phyloP scores from a whole-genome alignment of 1,140 invertebrate genomes.

The Wasmannia auropunctata region DNA sequence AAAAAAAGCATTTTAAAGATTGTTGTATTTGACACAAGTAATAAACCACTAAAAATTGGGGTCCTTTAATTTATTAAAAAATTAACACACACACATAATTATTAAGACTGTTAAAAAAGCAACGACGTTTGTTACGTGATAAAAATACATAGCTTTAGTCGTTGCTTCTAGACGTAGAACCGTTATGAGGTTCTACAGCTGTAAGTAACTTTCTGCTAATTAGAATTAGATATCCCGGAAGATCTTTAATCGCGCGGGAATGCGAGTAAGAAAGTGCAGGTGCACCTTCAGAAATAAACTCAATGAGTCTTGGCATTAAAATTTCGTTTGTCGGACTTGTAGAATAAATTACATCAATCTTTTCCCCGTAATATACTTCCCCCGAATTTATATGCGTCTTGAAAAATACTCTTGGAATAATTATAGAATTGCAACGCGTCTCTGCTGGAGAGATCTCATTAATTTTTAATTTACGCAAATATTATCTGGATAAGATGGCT shows the following conservation, averaged over 20 bases:
- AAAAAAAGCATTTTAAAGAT: neutral
- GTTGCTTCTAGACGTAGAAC: neutral
- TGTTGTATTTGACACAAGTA: neutral
- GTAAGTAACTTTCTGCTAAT: conserved; percentile 12
- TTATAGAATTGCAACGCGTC: neutral
- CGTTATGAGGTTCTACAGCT: neutral
- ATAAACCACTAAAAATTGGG: neutral
- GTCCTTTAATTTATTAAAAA: neutral
- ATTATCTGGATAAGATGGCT: too few species aligned
- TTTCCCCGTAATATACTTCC: neutral
- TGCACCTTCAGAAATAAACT: neutral
- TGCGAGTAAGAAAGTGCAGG: neutral
- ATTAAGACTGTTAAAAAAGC: too few species aligned
- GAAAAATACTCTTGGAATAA: neutral
- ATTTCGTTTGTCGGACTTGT: neutral
- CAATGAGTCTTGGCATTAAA: neutral
- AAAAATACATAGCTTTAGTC: too few species aligned
- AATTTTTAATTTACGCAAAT: conserved; percentile 21
- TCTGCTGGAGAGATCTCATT: conserved; percentile 13
- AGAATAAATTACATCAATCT: neutral
- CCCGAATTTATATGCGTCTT: neutral
- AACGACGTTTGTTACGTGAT: too few species aligned
- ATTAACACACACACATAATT: too few species aligned
- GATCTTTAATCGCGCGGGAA: neutral
- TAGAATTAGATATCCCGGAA: neutral